Evolutionary conservation across 2,888 invertebrate species (phyloP), one percentile per base, ranked within the genome.

Genomic region (Belgica antarctica): DNA sequence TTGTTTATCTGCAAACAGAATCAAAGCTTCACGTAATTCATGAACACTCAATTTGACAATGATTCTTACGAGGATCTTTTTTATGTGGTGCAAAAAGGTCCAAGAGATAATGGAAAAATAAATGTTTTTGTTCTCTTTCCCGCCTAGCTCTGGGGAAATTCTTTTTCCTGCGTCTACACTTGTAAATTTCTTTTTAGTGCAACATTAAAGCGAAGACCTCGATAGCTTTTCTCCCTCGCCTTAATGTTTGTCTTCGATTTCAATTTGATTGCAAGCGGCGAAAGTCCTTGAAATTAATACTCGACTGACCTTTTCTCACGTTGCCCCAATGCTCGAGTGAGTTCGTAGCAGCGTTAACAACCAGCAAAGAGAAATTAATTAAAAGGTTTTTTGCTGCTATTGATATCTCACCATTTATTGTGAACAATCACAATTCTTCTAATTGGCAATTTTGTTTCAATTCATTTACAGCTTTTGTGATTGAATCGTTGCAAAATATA

Each of bases 361-460:
- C n/a, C n/a, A n/a, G n/a, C 41, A 41, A 41, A 41, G 12, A 3
- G 41, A 41, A 41, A 41, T n/a, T 15, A 41, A 41, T 41, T 41
- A 41, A 41, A 41, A 41, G 41, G 12, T n/a, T 41, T 41, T 41
- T 41, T 41, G 15, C n/a, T n/a, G 34, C 41, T 41, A n/a, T 10
- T 41, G n/a, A 5, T n/a, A 41, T 41, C 41, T 15, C 12, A 41
- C 41, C 10, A 10, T 41, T 41, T 15, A 17, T 52, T 52, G 52
- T 52, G 19, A 19, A 52, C 52, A 52, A 52, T 52, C 19, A 52
- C n/a, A 52, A 52, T 52, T 52, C 52, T 52, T 52, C 52, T 61
- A 61, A 61, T 61, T 61, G 61, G 28, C 61, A 61, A 61, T 61
- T 61, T 61, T 61, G 28, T 17, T 28, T 61, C 61, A 61, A 61